Evolutionary conservation across 2,113 vertebrate genomes (phyloP).

Genomic region (Chionis minor): DNA sequence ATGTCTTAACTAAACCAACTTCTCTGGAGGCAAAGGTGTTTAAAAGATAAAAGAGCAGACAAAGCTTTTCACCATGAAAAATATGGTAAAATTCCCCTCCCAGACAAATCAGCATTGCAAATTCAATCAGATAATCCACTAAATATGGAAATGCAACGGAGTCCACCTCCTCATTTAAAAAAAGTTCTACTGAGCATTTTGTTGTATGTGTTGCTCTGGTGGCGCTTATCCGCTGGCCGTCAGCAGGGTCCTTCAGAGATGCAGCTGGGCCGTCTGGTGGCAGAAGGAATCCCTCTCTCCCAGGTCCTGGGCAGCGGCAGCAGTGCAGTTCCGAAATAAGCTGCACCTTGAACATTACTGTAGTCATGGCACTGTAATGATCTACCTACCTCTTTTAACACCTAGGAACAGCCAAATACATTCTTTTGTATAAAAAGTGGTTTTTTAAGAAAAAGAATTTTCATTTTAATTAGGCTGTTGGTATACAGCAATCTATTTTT

Average conservation of each 20-base stretch:
- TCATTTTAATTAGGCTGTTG: neutral
- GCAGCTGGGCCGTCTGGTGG: neutral
- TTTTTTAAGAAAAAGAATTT: neutral
- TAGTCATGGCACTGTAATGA: neutral
- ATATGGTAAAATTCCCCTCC: neutral
- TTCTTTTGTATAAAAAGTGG: neutral
- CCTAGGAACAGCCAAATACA: neutral
- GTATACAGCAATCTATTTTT: neutral
- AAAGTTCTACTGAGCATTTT: neutral
- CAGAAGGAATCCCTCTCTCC: neutral
- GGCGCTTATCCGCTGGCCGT: accelerated
- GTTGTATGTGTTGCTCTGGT: neutral
- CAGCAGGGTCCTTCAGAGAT: neutral
- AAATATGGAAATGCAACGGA: neutral
- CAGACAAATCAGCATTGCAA: neutral
- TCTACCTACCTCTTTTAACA: neutral
- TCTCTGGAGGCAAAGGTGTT: neutral
- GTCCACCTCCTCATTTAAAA: neutral
- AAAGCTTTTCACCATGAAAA: neutral
- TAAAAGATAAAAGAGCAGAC: neutral
- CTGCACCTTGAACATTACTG: neutral
- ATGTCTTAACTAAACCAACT: neutral
- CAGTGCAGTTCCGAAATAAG: neutral
- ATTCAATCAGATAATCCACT: neutral
- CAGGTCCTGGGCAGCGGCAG: neutral